These are phyloP conservation scores for Suillia variegata DNA, from an alignment of 2,888 invertebrate species.

Conservation along the genomic window DNA sequence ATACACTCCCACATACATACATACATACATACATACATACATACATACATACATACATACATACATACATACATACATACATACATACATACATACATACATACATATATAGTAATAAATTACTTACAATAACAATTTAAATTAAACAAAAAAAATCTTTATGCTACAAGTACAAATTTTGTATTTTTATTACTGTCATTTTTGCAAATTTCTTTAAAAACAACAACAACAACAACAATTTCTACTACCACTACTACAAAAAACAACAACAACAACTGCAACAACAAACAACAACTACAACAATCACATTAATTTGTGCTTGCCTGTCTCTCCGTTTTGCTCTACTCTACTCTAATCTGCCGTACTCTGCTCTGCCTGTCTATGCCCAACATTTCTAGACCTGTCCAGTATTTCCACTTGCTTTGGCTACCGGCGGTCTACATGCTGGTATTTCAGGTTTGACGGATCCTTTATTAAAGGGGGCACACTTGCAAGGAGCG, in stretches of 20 bases:
- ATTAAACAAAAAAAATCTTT: background rate
- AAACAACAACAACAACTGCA: conserved; percentile 9
- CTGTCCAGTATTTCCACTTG: conserved; percentile 63
- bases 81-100: conserved; percentile 7
- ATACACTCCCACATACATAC: no score
- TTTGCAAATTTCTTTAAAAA: background rate
- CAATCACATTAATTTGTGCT: conserved; percentile 5
- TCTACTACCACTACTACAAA: no score
- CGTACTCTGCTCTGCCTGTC: background rate
- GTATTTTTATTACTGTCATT: background rate
- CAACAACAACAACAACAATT: no score
- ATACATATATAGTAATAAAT: background rate
- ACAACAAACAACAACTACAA: conserved; percentile 16
- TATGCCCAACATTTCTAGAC: conserved; percentile 45
- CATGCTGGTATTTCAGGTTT: conserved; percentile 63
- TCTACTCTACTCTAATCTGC: background rate
- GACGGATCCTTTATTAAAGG: conserved; percentile 62
- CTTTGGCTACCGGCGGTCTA: conserved; percentile 62
- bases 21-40: no score
- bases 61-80: background rate
- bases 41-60: background rate
- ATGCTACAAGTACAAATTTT: background rate
- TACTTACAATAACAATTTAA: background rate
- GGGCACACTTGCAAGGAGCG: conserved; percentile 62
- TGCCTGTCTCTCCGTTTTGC: background rate